phyloP scores from a whole-genome alignment of 2,113 vertebrate genomes.

The Trachemys scripta region DNA sequence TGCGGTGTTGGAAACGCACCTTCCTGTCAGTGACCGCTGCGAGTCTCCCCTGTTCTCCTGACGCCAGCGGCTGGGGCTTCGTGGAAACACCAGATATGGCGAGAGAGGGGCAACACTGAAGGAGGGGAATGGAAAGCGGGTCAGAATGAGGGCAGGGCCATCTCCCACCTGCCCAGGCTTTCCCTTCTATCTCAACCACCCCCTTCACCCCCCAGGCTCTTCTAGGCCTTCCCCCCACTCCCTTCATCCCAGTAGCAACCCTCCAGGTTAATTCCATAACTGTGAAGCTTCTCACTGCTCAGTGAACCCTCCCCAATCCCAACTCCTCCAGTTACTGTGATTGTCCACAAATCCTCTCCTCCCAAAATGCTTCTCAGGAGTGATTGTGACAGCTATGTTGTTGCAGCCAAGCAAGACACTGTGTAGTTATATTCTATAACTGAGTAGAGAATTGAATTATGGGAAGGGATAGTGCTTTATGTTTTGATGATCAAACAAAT shows the following conservation, averaged over 20 bases:
- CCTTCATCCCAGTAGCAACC: neutral
- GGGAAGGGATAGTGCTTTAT: constrained; percentile 1
- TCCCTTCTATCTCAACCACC: too few species aligned
- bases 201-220: neutral
- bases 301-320: neutral
- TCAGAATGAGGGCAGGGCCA: neutral
- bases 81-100: neutral
- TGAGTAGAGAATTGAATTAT: constrained; percentile 8
- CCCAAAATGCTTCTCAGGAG: neutral
- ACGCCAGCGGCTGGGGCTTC: neutral
- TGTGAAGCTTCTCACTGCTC: neutral
- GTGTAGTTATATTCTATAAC: constrained; percentile 9
- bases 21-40: neutral
- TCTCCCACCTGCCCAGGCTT: neutral
- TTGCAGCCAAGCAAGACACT: neutral
- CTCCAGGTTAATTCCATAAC: neutral
- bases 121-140: neutral
- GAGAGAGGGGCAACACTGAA: neutral
- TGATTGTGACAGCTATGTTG: neutral
- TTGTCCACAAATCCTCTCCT: neutral
- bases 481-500: constrained; percentile 27
- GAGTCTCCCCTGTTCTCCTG: neutral
- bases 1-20: neutral
- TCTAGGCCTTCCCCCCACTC: neutral
- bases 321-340: neutral